Conservation (phyloP, 2,113 vertebrate species). For the Mesoclemmys tuberculata region DNA sequence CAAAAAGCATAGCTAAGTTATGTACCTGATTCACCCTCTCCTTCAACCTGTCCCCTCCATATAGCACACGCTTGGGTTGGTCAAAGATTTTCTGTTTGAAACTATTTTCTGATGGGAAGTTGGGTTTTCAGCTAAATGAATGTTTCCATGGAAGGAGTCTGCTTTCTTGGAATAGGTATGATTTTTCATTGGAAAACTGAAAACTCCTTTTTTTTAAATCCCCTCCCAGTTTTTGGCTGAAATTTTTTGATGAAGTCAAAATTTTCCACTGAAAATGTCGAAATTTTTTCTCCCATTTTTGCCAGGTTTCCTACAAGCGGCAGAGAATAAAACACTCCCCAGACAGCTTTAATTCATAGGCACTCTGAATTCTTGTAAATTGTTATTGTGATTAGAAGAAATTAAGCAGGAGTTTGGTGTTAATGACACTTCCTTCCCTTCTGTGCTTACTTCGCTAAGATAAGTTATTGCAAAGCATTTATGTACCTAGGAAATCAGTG, state of each 20-base stretch:
- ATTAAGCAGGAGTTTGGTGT: not conserved
- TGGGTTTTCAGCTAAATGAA: not conserved
- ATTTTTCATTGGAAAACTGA: not conserved
- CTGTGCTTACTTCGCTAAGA: not conserved
- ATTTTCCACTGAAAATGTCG: not conserved
- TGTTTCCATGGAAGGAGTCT: not conserved
- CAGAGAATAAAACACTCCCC: not conserved
- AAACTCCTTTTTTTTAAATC: not conserved
- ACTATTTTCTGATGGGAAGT: not conserved
- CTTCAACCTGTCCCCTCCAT: accelerated
- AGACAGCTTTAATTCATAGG: not conserved
- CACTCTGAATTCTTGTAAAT: not conserved
- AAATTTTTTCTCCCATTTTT: not conserved
- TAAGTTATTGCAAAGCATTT: not conserved
- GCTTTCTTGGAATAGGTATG: not conserved
- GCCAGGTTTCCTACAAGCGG: not conserved
- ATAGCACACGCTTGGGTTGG: not conserved
- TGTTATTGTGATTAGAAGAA: not conserved
- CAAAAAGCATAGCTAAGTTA: not conserved
- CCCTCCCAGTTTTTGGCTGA: not conserved
- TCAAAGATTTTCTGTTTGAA: not conserved
- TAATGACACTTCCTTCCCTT: not conserved
- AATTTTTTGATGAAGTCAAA: not conserved
- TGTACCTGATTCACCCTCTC: too few species aligned
- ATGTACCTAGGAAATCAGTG: not conserved